These are phyloP conservation scores for Allacma fusca DNA, from an alignment of 2,888 invertebrate species.

Conservation along the genomic window DNA sequence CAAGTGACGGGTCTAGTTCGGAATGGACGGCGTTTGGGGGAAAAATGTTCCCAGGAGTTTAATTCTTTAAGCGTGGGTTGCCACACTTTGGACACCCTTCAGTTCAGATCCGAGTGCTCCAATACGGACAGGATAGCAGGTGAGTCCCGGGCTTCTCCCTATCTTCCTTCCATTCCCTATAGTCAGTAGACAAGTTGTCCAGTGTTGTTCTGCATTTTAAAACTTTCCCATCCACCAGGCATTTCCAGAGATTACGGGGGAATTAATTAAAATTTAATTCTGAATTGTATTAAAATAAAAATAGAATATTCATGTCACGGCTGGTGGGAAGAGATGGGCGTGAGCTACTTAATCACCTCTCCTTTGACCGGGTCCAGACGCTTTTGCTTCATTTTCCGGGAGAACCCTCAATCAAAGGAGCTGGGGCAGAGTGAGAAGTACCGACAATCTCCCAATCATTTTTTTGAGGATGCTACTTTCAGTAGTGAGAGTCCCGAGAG, in stretches of 20 bases:
- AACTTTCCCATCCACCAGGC: too few relatives aligned
- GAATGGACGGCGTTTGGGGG: slow-evolving; percentile 23
- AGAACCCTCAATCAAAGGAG: slow-evolving; percentile 25
- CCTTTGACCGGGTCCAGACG: slow-evolving; percentile 31
- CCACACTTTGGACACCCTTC: slow-evolving; percentile 52
- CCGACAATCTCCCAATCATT: slow-evolving; percentile 21
- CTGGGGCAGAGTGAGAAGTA: background rate
- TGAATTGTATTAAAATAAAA: too few relatives aligned
- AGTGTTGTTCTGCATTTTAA: too few relatives aligned
- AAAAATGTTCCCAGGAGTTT: slow-evolving; percentile 26
- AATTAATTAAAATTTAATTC: too few relatives aligned
- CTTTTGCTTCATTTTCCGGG: slow-evolving; percentile 56
- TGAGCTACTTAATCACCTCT: slow-evolving; percentile 53
- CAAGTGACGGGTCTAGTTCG: slow-evolving; percentile 40
- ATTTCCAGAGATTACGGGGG: background rate
- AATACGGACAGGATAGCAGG: slow-evolving; percentile 37
- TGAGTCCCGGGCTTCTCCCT: too few relatives aligned
- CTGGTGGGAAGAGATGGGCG: slow-evolving; percentile 58
- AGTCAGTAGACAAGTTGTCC: too few relatives aligned
- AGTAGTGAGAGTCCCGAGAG: slow-evolving; percentile 20
- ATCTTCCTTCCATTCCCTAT: too few relatives aligned
- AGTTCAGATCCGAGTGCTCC: slow-evolving; percentile 44
- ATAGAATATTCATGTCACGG: slow-evolving; percentile 58
- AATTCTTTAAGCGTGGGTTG: slow-evolving; percentile 53
- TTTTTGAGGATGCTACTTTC: slow-evolving; percentile 24